Percentiles rank a stretch among this genome's conserved stretches.
These are phyloP conservation scores for Galeopterus variegatus DNA, from an alignment of 2,113 vertebrate genomes.

Conservation along the genomic window DNA sequence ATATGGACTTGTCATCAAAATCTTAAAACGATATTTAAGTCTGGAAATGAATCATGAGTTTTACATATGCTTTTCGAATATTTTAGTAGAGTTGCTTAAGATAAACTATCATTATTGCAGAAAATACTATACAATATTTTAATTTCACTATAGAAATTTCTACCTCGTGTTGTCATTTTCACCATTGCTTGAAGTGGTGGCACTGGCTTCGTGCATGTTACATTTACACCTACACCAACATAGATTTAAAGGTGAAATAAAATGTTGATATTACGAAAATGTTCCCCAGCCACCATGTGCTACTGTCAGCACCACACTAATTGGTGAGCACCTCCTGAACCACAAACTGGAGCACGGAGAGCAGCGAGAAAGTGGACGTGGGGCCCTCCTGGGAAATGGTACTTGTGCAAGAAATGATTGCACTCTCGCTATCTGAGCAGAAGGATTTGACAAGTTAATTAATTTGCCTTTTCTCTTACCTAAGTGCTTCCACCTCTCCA, in stretches of 20 bases:
- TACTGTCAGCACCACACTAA: not conserved
- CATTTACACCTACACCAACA: not conserved
- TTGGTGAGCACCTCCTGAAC: not conserved
- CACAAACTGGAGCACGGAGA: not conserved
- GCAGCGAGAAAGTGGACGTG: not conserved
- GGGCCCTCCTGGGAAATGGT: conserved; percentile 17
- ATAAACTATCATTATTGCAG: not conserved
- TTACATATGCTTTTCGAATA: not conserved
- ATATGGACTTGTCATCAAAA: conserved; percentile 45
- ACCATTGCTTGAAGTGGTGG: not conserved
- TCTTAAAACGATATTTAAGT: conserved; percentile 45
- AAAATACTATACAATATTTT: not conserved
- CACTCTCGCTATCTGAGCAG: not conserved
- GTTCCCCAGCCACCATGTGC: not conserved
- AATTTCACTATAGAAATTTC: not conserved
- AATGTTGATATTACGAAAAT: not conserved
- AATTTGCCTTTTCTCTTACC: conserved; percentile 70
- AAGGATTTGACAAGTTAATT: conserved; percentile 76
- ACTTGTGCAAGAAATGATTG: not conserved
- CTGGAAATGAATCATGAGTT: conserved; percentile 37
- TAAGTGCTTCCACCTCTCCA: conserved; percentile 67
- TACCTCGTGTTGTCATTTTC: not conserved
- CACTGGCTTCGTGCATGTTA: not conserved
- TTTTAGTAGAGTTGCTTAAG: not conserved
- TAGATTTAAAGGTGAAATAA: not conserved